Evolutionary conservation across 2,888 invertebrate species (phyloP).

Genomic region (Pediacus dermestoides): DNA sequence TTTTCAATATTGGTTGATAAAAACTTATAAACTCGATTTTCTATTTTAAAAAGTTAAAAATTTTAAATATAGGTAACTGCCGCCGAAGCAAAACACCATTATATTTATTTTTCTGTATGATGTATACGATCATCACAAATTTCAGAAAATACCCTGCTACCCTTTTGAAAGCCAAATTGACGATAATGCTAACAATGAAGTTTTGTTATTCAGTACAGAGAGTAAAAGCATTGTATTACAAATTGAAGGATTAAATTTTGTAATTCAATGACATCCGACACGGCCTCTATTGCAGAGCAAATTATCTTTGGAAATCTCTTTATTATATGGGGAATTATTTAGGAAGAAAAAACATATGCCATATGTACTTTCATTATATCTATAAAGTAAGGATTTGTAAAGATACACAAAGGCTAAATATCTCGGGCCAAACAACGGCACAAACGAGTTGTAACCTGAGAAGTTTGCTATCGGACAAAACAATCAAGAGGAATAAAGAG

Average conservation of each 20-base stretch:
- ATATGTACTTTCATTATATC: slow-evolving; percentile 24
- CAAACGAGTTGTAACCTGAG: slow-evolving; percentile 35
- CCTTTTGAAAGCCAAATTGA: too few species aligned
- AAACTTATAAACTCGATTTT: too few species aligned
- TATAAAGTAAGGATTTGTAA: slow-evolving; percentile 29
- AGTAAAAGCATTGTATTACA: too few species aligned
- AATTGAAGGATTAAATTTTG: slow-evolving; percentile 12
- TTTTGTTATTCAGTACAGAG: too few species aligned
- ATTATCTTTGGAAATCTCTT: slow-evolving; percentile 19
- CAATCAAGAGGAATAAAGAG: slow-evolving; percentile 32
- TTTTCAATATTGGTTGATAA: too few species aligned
- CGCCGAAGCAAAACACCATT: too few species aligned
- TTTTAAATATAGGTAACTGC: too few species aligned
- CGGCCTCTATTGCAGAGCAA: slow-evolving; percentile 15
- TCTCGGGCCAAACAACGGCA: slow-evolving; percentile 24
- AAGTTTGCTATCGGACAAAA: slow-evolving; percentile 34
- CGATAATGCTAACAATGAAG: too few species aligned
- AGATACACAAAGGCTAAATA: slow-evolving; percentile 16
- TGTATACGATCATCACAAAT: too few species aligned
- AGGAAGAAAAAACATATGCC: slow-evolving; percentile 27
- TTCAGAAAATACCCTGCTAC: too few species aligned
- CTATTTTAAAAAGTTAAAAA: too few species aligned
- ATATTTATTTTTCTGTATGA: too few species aligned
- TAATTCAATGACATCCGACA: slow-evolving; percentile 22
- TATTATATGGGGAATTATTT: slow-evolving; percentile 24